Evolutionary conservation across 2,113 vertebrate species (phyloP).

Genomic region (Oreotragus oreotragus): DNA sequence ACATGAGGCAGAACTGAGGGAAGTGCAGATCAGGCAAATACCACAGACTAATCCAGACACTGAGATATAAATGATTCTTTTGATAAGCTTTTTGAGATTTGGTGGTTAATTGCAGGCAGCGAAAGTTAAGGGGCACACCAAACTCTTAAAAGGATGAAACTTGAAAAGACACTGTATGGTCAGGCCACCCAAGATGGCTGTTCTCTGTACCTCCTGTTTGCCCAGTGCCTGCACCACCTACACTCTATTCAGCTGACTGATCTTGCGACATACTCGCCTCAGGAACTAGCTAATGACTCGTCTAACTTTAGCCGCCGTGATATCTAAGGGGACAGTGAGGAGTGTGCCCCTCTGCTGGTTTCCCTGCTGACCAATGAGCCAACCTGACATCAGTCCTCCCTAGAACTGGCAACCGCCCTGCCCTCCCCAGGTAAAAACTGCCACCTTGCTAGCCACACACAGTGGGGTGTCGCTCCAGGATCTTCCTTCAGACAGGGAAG

Average conservation of each 20-base stretch:
- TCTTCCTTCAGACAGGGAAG: neutral
- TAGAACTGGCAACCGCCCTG: neutral
- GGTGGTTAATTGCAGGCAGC: neutral
- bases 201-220: neutral
- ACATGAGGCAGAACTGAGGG: neutral
- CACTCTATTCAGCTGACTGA: neutral
- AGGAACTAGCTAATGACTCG: neutral
- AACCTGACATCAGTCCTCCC: neutral
- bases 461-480: neutral
- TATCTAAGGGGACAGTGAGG: neutral
- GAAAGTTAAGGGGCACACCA: neutral
- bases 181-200: neutral
- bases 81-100: neutral
- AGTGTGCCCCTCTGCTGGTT: neutral
- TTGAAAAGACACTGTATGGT: neutral
- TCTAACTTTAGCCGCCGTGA: neutral
- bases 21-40: neutral
- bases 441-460: neutral
- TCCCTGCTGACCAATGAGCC: neutral
- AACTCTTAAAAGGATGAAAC: neutral
- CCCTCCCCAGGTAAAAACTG: neutral
- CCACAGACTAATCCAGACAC: neutral
- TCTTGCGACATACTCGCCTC: neutral
- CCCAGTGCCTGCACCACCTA: neutral
- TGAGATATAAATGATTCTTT: neutral